Conservation (phyloP, 1,140 invertebrate genomes). For the Oscheius sp. region DNA sequence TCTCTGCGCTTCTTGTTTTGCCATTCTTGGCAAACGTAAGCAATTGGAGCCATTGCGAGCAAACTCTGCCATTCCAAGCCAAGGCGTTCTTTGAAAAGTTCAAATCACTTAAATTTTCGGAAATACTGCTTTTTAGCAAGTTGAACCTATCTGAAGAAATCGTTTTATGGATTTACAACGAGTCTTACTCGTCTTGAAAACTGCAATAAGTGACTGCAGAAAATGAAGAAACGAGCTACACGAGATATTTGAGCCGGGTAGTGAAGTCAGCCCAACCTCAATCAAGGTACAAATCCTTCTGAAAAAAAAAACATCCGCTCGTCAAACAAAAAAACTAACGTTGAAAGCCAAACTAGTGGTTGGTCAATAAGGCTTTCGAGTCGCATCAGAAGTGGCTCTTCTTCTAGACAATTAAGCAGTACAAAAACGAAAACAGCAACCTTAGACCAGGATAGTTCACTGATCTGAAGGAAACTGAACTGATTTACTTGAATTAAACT, state of each 20-base stretch:
- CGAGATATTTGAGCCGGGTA: not conserved
- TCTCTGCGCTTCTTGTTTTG: no score
- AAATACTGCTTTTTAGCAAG: not conserved
- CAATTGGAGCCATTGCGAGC: not conserved
- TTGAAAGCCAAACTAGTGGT: constrained; percentile 1
- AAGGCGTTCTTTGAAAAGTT: not conserved
- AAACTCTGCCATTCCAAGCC: not conserved
- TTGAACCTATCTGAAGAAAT: not conserved
- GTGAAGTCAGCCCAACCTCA: no score
- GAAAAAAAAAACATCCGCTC: no score
- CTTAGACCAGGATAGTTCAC: not conserved
- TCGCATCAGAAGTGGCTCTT: not conserved
- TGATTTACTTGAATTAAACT: not conserved
- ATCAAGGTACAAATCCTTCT: no score
- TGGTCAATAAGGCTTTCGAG: not conserved
- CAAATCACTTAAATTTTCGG: not conserved
- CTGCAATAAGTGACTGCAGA: not conserved
- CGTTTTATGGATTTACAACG: not conserved
- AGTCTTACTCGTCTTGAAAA: not conserved
- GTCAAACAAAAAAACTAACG: no score
- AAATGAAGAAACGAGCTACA: not conserved
- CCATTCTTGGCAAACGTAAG: no score
- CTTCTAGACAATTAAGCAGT: constrained; percentile 1
- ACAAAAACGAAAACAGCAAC: not conserved
- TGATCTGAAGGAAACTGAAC: not conserved